Evolutionary conservation across 2,113 vertebrate species (phyloP).

Genomic region (Tychaedon coryphoeus): DNA sequence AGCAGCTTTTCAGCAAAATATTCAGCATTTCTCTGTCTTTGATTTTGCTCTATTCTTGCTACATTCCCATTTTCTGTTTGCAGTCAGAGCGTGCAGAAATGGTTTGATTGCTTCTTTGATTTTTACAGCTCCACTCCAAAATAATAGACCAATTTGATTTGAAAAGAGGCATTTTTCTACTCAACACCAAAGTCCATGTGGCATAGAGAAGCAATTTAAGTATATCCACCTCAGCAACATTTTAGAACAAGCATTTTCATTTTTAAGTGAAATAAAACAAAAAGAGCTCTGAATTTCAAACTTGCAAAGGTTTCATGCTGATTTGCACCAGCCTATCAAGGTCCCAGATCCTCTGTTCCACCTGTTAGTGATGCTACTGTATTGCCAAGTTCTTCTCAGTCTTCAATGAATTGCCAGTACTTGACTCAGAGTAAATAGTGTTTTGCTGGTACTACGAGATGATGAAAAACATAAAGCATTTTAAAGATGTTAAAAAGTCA

Average conservation of each 20-base stretch:
- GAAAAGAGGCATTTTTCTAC: background rate
- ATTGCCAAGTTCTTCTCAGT: background rate
- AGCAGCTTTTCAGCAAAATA: background rate
- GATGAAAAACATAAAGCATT: background rate
- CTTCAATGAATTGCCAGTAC: background rate
- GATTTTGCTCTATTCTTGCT: background rate
- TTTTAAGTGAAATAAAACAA: background rate
- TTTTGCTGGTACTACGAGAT: background rate
- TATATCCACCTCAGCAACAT: background rate
- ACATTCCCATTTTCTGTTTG: background rate
- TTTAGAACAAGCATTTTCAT: background rate
- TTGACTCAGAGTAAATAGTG: accelerated
- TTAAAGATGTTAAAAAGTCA: background rate
- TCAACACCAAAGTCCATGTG: background rate
- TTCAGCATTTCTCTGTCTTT: background rate
- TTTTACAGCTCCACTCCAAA: background rate
- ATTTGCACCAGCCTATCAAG: background rate
- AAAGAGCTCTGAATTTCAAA: background rate
- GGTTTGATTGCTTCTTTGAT: background rate
- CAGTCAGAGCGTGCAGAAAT: background rate
- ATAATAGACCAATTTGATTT: background rate
- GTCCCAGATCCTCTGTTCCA: background rate
- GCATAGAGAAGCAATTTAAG: background rate
- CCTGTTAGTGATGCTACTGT: background rate
- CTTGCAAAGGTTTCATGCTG: background rate